Percentiles rank a stretch among this genome's conserved stretches.
Conservation (phyloP, 2,888 invertebrate genomes). For the Stramonita haemastoma region DNA sequence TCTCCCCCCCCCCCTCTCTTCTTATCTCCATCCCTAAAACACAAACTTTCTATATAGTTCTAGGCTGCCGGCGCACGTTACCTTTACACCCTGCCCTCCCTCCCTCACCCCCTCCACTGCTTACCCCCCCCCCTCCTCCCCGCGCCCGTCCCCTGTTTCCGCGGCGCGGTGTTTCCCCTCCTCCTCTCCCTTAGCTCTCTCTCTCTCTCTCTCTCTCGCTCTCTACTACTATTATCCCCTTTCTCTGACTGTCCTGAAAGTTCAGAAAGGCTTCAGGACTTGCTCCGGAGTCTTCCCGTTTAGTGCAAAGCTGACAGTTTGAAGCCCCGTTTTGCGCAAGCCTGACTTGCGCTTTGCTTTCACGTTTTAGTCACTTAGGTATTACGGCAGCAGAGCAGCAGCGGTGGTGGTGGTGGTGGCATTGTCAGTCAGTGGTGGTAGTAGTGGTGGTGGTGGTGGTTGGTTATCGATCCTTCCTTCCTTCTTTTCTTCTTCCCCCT, state of each 20-base stretch:
- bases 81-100: neutral
- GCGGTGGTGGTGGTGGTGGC: no score
- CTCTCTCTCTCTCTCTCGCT: neutral
- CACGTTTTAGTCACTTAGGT: no score
- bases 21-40: no score
- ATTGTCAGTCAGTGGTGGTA: no score
- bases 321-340: neutral
- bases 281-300: neutral
- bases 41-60: no score
- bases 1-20: neutral
- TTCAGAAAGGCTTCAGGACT: neutral
- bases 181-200: neutral
- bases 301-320: neutral
- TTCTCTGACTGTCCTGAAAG: neutral
- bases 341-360: no score
- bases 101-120: neutral
- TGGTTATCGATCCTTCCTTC: no score
- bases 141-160: neutral
- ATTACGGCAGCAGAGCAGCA: no score
- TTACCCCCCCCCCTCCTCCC: neutral
- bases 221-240: neutral
- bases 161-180: slow-evolving; percentile 9
- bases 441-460: no score
- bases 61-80: neutral
- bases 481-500: no score